phyloP scores from a whole-genome alignment of 1,140 invertebrate species.

The Oscheius sp. region DNA sequence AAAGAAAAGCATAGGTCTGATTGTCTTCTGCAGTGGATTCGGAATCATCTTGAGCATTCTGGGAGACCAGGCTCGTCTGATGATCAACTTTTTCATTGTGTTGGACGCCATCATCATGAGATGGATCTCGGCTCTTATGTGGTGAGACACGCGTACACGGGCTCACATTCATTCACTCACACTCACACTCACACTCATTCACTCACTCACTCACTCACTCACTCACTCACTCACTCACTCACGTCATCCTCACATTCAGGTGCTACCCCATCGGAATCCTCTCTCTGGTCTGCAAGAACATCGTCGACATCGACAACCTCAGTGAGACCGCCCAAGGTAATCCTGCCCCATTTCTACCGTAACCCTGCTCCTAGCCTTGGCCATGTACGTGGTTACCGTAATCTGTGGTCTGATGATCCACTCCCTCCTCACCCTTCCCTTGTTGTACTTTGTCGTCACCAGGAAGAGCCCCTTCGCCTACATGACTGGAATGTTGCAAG shows the following conservation, averaged over 20 bases:
- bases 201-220: too few species aligned
- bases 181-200: too few species aligned
- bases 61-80: conserved; percentile 56
- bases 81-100: conserved; percentile 65
- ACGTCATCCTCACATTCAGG: conserved; percentile 66
- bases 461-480: conserved; percentile 77
- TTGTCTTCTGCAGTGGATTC: conserved; percentile 66
- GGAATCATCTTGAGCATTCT: conserved; percentile 65
- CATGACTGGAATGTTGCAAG: conserved; percentile 79
- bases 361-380: conserved; percentile 68
- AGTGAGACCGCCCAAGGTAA: conserved; percentile 71
- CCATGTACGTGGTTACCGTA: conserved; percentile 86
- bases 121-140: conserved; percentile 78
- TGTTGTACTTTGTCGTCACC: conserved; percentile 74
- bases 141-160: conserved; percentile 65
- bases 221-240: background rate
- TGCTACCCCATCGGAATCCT: conserved; percentile 85
- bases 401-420: conserved; percentile 73
- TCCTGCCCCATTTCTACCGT: background rate
- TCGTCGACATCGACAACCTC: conserved; percentile 81
- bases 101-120: conserved; percentile 66
- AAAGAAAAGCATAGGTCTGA: conserved; percentile 59
- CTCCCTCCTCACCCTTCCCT: conserved; percentile 52
- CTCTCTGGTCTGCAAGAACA: conserved; percentile 82
- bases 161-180: too few species aligned